Evolutionary conservation across 2,888 invertebrate species (phyloP).

Genomic region (Ophioninae sp.): DNA sequence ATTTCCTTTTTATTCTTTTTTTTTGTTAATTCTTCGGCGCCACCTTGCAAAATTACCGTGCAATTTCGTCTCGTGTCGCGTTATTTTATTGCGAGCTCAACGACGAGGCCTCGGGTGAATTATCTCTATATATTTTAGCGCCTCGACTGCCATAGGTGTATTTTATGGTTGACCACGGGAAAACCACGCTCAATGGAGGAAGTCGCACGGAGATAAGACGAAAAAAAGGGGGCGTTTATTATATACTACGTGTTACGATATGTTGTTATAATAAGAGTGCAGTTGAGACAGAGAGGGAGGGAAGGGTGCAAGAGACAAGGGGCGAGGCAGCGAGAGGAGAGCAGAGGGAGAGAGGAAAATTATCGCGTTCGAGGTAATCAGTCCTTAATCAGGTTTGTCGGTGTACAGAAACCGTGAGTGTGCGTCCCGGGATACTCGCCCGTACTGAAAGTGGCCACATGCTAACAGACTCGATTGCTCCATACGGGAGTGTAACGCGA

Average conservation of each 20-base stretch:
- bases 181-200: conserved; percentile 20
- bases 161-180: conserved; percentile 11
- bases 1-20: neutral
- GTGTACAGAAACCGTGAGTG: conserved; percentile 11
- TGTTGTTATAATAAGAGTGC: conserved; percentile 48
- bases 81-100: conserved; percentile 38
- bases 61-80: conserved; percentile 57
- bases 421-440: conserved; percentile 18
- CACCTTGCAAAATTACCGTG: conserved; percentile 52
- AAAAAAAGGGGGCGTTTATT: conserved; percentile 13
- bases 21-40: conserved; percentile 18
- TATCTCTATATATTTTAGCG: conserved; percentile 45
- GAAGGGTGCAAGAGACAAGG: too few species aligned
- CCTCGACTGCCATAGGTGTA: neutral
- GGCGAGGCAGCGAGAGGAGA: too few species aligned
- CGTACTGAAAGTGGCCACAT: neutral
- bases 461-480: conserved; percentile 43
- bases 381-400: conserved; percentile 61
- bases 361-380: conserved; percentile 60
- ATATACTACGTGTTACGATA: conserved; percentile 10
- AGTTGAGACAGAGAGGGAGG: neutral
- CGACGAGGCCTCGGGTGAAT: conserved; percentile 37
- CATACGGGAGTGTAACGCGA: conserved; percentile 54
- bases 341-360: conserved; percentile 19
- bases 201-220: conserved; percentile 44